phyloP scores from a whole-genome alignment of 2,888 invertebrate species.

The Drosophila yooni region DNA sequence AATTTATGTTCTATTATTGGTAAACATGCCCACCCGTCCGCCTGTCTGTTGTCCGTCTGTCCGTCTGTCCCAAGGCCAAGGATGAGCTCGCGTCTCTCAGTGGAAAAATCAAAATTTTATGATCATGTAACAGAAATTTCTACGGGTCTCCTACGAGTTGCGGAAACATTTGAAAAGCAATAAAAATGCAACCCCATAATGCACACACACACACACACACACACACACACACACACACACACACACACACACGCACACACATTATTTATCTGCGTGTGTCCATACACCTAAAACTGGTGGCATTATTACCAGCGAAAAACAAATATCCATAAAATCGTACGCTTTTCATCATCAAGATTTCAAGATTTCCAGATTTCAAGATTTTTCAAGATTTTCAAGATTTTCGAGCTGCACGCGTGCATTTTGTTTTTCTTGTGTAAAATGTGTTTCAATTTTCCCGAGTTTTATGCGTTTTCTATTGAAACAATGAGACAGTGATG shows the following conservation, averaged over 20 bases:
- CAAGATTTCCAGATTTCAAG: not conserved
- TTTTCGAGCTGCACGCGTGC: not conserved
- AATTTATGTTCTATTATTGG: slow-evolving; percentile 78
- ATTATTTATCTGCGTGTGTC: not conserved
- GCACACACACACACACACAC: not conserved
- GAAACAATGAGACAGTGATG: slow-evolving; percentile 68
- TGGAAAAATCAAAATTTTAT: slow-evolving; percentile 77
- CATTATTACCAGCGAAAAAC: slow-evolving; percentile 72
- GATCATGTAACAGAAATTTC: slow-evolving; percentile 47
- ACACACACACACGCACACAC: not conserved
- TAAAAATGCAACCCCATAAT: slow-evolving; percentile 74
- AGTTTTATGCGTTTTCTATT: slow-evolving; percentile 82
- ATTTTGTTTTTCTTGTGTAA: slow-evolving; percentile 62
- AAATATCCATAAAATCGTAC: slow-evolving; percentile 72
- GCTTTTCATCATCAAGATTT: slow-evolving; percentile 65
- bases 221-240: not conserved
- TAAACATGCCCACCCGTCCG: slow-evolving; percentile 62
- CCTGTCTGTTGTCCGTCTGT: not conserved
- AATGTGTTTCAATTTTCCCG: slow-evolving; percentile 71
- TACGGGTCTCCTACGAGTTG: slow-evolving; percentile 41
- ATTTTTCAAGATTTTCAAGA: not conserved
- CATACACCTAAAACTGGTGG: slow-evolving; percentile 42
- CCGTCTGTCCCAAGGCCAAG: slow-evolving; percentile 72
- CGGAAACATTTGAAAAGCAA: slow-evolving; percentile 80
- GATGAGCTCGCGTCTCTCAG: slow-evolving; percentile 55